These are phyloP conservation scores for Agrochola litura DNA, from an alignment of 2,888 invertebrate species.

Conservation along the genomic window DNA sequence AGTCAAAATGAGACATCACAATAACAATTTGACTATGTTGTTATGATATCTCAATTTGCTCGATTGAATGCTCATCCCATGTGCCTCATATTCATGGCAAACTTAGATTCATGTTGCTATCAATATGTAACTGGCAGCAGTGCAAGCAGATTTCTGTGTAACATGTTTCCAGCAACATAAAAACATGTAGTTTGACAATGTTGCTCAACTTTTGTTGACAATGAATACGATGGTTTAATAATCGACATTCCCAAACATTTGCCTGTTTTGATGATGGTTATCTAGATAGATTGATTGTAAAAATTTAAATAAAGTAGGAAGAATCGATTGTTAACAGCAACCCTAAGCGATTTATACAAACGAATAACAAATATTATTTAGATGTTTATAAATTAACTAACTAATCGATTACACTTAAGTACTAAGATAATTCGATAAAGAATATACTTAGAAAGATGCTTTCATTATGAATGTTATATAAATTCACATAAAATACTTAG, in stretches of 20 bases:
- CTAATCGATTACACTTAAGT: neutral
- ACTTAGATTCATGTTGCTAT: neutral
- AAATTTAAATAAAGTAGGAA: neutral
- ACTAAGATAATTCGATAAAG: neutral
- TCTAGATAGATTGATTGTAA: neutral
- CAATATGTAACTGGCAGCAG: neutral
- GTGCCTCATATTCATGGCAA: too few species aligned
- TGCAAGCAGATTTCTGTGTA: neutral
- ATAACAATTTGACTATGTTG: neutral
- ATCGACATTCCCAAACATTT: neutral
- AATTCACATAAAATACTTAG: neutral
- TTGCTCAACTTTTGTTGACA: neutral
- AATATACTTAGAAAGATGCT: too few species aligned
- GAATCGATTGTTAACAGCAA: slow-evolving; percentile 1
- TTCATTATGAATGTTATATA: neutral
- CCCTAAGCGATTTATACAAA: neutral
- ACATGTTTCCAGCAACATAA: neutral
- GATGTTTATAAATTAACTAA: neutral
- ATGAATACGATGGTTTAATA: neutral
- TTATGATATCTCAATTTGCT: neutral
- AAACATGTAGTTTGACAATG: neutral
- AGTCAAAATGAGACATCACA: neutral
- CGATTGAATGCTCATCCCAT: neutral
- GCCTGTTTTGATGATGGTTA: too few species aligned
- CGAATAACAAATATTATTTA: neutral